Conservation (phyloP, 2,113 vertebrate species). For the Noturus placidus region DNA sequence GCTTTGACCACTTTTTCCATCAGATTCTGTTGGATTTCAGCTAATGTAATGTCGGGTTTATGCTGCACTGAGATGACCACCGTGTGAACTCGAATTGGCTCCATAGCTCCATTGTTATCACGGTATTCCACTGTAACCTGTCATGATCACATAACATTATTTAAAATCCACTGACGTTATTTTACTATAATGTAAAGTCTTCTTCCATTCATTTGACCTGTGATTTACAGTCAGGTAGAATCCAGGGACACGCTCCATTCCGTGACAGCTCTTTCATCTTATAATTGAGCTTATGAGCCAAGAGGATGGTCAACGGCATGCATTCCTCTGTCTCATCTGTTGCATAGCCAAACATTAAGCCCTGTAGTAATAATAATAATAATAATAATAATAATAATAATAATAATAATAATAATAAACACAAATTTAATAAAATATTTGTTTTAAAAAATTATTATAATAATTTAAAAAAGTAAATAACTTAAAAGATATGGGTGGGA, state of each 20-base stretch:
- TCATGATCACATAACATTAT: not conserved
- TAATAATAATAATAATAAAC: not conserved
- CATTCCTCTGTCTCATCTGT: constrained; percentile 76
- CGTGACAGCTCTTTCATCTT: constrained; percentile 68
- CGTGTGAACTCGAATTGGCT: constrained; percentile 72
- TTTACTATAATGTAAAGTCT: not conserved
- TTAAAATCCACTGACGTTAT: not conserved
- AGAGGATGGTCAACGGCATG: constrained; percentile 71
- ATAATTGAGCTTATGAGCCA: constrained; percentile 73
- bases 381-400: not conserved
- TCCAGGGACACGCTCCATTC: constrained; percentile 71
- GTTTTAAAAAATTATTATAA: not conserved
- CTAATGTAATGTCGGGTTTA: constrained; percentile 61
- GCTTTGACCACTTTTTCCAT: constrained; percentile 72
- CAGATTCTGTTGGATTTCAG: constrained; percentile 64
- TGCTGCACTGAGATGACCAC: constrained; percentile 76
- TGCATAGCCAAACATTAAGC: constrained; percentile 77
- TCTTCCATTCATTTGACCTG: constrained; percentile 60
- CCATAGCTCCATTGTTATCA: constrained; percentile 70
- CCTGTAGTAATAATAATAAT: constrained; percentile 55
- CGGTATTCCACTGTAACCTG: constrained; percentile 75
- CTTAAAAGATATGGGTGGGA: not conserved
- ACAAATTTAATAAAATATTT: not conserved
- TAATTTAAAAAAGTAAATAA: not conserved
- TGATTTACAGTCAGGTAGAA: constrained; percentile 72